phyloP scores from a whole-genome alignment of 2,888 invertebrate species.

The Cataglyphis rosenhaueri region DNA sequence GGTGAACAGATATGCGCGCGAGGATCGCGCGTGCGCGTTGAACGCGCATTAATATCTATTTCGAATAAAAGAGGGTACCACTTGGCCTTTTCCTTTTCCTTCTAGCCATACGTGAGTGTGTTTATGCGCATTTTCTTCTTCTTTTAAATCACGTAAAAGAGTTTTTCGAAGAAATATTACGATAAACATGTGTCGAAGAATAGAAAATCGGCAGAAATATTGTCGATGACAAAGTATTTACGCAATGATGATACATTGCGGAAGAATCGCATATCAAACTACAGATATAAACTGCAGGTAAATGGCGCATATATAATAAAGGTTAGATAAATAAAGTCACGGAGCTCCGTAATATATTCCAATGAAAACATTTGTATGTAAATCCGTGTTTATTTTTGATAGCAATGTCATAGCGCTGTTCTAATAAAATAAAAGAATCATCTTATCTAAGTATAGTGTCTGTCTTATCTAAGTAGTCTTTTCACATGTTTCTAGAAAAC shows the following conservation, averaged over 20 bases:
- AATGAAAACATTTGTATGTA: slow-evolving; percentile 41
- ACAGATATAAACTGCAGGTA: background rate
- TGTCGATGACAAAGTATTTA: background rate
- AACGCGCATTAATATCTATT: background rate
- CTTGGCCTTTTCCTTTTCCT: background rate
- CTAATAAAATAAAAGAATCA: background rate
- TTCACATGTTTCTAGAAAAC: too few species aligned
- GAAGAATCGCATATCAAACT: background rate
- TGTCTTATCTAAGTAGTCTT: background rate
- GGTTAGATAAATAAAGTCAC: background rate
- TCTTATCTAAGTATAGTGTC: background rate
- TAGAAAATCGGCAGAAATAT: background rate
- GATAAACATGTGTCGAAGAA: background rate
- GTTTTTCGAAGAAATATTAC: background rate
- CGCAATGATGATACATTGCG: background rate
- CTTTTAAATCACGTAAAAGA: background rate
- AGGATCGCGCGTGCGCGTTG: slow-evolving; percentile 10
- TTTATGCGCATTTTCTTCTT: background rate
- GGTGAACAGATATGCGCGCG: background rate
- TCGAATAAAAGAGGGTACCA: slow-evolving; percentile 7
- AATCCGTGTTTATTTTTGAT: slow-evolving; percentile 28
- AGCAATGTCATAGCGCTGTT: background rate
- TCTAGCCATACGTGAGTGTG: background rate
- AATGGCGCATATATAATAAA: slow-evolving; percentile 1
- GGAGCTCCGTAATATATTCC: background rate